phyloP scores from a whole-genome alignment of 2,888 invertebrate species.

The Pristionchus japonicus region DNA sequence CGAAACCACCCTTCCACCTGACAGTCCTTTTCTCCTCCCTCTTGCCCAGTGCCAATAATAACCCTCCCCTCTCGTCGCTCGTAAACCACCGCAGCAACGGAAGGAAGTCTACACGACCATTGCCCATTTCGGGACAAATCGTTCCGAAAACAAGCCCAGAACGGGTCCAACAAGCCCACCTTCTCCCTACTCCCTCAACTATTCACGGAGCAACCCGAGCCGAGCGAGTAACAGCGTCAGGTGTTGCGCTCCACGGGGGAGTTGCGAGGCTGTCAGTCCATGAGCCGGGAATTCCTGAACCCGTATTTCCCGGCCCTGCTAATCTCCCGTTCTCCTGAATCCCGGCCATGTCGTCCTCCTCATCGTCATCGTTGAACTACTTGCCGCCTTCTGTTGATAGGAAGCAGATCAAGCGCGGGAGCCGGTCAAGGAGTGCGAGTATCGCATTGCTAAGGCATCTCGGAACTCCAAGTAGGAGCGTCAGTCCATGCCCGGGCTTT shows the following conservation, averaged over 20 bases:
- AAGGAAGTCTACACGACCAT: background rate
- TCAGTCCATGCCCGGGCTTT: background rate
- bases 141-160: background rate
- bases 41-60: background rate
- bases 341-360: constrained; percentile 12
- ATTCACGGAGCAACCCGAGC: background rate
- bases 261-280: no score
- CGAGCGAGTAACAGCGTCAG: background rate
- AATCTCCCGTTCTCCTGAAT: background rate
- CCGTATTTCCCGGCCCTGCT: background rate
- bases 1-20: background rate
- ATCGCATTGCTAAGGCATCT: constrained; percentile 17
- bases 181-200: background rate
- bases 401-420: background rate
- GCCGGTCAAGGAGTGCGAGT: background rate
- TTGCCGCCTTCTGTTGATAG: constrained; percentile 18
- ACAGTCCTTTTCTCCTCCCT: background rate
- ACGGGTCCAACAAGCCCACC: background rate
- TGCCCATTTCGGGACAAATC: background rate
- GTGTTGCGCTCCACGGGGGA: background rate
- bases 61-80: background rate
- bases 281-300: background rate
- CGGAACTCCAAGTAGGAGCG: background rate
- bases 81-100: background rate
- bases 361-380: constrained; percentile 27